Percentiles rank a stretch among this genome's conserved stretches.
Evolutionary conservation across 2,113 vertebrate species (phyloP).

Genomic region (Dipodomys spectabilis): DNA sequence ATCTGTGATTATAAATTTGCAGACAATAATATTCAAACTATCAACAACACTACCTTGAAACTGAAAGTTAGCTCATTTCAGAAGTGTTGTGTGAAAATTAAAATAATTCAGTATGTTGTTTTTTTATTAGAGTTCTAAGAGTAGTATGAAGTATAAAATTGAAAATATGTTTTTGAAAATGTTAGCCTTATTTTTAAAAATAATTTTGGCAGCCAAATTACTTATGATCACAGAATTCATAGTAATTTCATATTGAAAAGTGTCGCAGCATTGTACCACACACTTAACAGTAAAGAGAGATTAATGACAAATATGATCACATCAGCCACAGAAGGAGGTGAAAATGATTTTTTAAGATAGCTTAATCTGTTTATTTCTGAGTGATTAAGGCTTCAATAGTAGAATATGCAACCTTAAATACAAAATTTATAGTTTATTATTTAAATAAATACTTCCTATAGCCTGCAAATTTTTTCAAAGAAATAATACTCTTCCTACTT

Average conservation of each 20-base stretch:
- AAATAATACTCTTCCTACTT: not conserved
- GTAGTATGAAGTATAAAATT: not conserved
- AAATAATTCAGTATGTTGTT: not conserved
- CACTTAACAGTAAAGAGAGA: not conserved
- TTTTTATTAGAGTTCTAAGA: not conserved
- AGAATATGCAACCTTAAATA: not conserved
- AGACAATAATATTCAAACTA: not conserved
- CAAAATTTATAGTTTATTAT: not conserved
- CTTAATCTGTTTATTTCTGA: not conserved
- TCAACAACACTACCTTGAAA: not conserved
- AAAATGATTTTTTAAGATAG: not conserved
- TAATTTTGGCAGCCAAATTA: not conserved
- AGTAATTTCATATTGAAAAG: conserved; percentile 13
- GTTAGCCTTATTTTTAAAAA: conserved; percentile 12
- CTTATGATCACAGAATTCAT: conserved; percentile 1
- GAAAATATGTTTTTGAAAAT: not conserved
- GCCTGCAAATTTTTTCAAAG: not conserved
- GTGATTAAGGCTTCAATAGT: not conserved
- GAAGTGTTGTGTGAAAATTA: not conserved
- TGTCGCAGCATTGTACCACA: not conserved
- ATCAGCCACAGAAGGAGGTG: not conserved
- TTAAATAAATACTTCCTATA: conserved; percentile 18
- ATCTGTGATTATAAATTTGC: conserved; percentile 22
- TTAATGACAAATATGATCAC: not conserved
- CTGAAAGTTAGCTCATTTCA: not conserved